Base-by-base conservation (phyloP, 2,797 vertebrate species). In the Microctenopoma stevenorrisi region DNA sequence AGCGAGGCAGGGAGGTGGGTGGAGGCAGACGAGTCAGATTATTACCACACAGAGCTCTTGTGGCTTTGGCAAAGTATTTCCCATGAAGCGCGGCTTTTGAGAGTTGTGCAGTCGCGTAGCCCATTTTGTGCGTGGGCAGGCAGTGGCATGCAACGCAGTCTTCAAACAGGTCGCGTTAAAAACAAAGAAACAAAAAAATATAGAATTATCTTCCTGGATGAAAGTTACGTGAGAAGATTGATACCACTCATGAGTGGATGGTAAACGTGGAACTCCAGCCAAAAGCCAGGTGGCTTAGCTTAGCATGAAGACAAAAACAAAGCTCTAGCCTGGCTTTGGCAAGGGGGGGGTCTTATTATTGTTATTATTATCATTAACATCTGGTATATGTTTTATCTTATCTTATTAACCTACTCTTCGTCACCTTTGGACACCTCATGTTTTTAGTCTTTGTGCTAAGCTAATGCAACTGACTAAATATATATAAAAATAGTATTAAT, bases 1-100 rank as follows among this genome's bases (percentile, higher is more conserved):
- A 83, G 57, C 0, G 33, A 74, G 64, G 71, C 48, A 53, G 53
- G 50, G 48, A 51, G 40, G 67, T 52, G 37, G 14, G 64, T 18
- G n/a, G 30, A 40, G 62, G 51, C 25, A 22, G 22, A 9, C 9
- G 16, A 35, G 49, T 54, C 42, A 42, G 54, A 77, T 51, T 72
- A 62, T 84, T 83, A 33, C 68, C 60, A 62, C 68, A 70, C 57
- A 68, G 54, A 67, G 53, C 42, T 65, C 44, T 64, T 62, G 70
- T 62, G 76, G 68, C 44, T 86, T 82, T 76, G 74, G 47, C 51
- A 72, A 74, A 60, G 57, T 80, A 33, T 67, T 86, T 84, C 76
- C 51, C 72, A 64, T 75, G 81, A 85, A 85, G 64, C 22, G 16
- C 72, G 66, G 70, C 66, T 35, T 72, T 64, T 33, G 51, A 57